phyloP scores from a whole-genome alignment of 2,797 vertebrate genomes.

The Australoheros facetus region DNA sequence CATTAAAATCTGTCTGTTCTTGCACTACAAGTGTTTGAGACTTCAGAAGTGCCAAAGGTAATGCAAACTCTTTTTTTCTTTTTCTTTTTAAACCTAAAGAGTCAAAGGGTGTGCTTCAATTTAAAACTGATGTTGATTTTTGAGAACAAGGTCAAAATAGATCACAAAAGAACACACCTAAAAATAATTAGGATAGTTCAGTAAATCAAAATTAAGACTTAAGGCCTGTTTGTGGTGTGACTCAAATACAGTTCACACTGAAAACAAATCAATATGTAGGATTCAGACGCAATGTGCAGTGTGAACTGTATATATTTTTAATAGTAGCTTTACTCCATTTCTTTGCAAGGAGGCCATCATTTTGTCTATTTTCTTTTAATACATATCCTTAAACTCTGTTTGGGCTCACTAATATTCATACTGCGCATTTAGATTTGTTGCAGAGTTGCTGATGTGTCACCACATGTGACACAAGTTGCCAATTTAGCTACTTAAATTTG shows the following conservation, averaged over 20 bases:
- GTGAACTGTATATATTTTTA: neutral
- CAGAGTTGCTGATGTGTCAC: too few species aligned
- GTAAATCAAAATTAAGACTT: too few species aligned
- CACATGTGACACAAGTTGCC: neutral
- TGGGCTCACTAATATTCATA: neutral
- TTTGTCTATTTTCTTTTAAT: neutral
- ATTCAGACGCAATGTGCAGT: neutral
- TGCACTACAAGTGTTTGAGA: neutral
- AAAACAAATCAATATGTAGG: neutral
- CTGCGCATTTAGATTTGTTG: neutral
- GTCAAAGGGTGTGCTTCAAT: neutral
- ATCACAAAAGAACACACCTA: neutral
- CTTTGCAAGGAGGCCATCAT: neutral
- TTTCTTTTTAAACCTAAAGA: neutral
- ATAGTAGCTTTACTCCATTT: neutral
- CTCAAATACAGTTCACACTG: neutral
- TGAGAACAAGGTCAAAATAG: neutral
- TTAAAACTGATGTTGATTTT: neutral
- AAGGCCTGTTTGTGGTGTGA: neutral
- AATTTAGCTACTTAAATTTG: too few species aligned
- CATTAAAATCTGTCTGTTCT: constrained; percentile 1
- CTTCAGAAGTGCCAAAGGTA: constrained; percentile 5
- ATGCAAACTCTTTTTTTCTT: neutral
- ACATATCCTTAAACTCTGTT: neutral
- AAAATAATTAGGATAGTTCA: neutral